phyloP scores from a whole-genome alignment of 2,797 vertebrate genomes.

The Malacoraja senta region DNA sequence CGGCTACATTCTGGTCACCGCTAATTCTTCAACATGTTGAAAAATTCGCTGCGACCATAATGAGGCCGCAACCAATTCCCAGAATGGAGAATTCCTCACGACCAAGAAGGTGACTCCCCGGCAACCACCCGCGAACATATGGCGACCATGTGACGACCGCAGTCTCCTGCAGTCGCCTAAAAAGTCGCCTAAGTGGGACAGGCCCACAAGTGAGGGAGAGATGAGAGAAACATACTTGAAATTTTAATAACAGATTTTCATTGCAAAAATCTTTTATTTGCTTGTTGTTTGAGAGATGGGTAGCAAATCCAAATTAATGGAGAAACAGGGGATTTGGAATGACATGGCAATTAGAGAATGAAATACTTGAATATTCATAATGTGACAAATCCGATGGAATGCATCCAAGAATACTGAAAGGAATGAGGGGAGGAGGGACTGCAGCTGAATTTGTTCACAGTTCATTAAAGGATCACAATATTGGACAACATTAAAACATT shows the following conservation, averaged over 20 bases:
- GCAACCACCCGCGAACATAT: too few species aligned
- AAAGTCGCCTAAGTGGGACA: too few species aligned
- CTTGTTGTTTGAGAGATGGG: neutral
- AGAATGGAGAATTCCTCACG: too few species aligned
- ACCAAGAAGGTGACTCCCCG: too few species aligned
- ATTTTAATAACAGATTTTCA: neutral
- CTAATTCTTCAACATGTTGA: too few species aligned
- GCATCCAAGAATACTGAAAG: constrained; percentile 22
- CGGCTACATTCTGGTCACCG: too few species aligned
- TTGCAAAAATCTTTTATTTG: neutral
- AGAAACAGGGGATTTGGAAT: constrained; percentile 5
- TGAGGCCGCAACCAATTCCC: too few species aligned
- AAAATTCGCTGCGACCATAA: too few species aligned
- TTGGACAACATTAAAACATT: neutral
- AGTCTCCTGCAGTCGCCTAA: too few species aligned
- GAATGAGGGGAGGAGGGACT: constrained; percentile 4
- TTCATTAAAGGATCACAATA: constrained; percentile 19
- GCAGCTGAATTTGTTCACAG: constrained; percentile 16
- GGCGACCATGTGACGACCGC: too few species aligned
- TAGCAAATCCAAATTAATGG: neutral
- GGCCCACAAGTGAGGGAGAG: neutral
- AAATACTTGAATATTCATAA: constrained; percentile 19
- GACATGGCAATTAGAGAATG: neutral
- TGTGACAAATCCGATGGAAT: constrained; percentile 20
- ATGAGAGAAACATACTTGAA: neutral